Percentiles rank a stretch among this genome's conserved stretches.
phyloP scores from a whole-genome alignment of 2,888 invertebrate genomes.

The Euplexia lucipara region DNA sequence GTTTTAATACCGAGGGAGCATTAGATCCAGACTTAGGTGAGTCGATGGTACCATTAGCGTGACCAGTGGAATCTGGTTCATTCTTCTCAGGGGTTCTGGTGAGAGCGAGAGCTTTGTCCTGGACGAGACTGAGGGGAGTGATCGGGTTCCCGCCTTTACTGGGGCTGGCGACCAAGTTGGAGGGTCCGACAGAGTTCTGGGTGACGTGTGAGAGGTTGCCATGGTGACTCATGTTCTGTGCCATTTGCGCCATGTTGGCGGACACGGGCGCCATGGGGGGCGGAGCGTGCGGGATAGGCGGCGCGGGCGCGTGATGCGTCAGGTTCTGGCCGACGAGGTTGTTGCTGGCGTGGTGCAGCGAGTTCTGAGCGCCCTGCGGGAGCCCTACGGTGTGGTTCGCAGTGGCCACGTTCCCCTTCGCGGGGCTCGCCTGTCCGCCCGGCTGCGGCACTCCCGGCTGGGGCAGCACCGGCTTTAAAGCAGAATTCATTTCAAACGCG shows the following conservation, averaged over 20 bases:
- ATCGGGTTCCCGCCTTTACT: conserved; percentile 80
- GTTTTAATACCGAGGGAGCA: conserved; percentile 78
- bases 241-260: conserved; percentile 89
- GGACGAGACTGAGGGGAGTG: conserved; percentile 86
- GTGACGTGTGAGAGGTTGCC: conserved; percentile 87
- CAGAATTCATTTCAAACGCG: conserved; percentile 91
- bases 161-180: conserved; percentile 79
- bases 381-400: conserved; percentile 84
- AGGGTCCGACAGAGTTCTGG: conserved; percentile 81
- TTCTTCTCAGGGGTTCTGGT: conserved; percentile 87
- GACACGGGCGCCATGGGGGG: conserved; percentile 89
- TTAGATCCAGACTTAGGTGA: conserved; percentile 81
- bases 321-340: conserved; percentile 85
- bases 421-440: conserved; percentile 86
- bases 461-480: conserved; percentile 91
- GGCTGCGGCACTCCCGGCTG: conserved; percentile 87
- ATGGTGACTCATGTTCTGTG: conserved; percentile 90
- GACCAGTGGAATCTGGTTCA: conserved; percentile 83
- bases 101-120: conserved; percentile 85
- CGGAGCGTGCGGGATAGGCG: conserved; percentile 80
- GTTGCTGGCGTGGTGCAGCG: conserved; percentile 78
- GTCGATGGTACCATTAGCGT: conserved; percentile 86
- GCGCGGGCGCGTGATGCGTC: conserved; percentile 79
- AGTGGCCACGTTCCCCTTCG: conserved; percentile 86
- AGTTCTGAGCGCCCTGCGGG: conserved; percentile 85